A percentile compares a stretch with the other conserved stretches of the same genome.
Conservation (phyloP, 2,797 vertebrate species). For the Pteronotus mesoamericanus region DNA sequence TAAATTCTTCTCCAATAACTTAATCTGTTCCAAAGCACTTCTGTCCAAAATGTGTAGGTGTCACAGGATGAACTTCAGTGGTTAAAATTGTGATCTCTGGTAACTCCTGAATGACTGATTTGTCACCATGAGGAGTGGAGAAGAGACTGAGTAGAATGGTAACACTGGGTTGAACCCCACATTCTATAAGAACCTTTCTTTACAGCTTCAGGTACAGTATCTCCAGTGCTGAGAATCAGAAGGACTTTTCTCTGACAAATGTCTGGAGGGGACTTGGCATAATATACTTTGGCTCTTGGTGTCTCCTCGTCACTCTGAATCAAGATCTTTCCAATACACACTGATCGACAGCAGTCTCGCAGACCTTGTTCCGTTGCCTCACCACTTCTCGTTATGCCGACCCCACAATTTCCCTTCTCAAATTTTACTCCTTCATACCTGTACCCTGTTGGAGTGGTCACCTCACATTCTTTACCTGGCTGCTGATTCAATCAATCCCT, state of each 20-base stretch:
- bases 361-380: slow-evolving; percentile 98
- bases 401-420: slow-evolving; percentile 95
- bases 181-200: slow-evolving; percentile 94
- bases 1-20: slow-evolving; percentile 66
- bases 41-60: slow-evolving; percentile 97
- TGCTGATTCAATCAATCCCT: no score
- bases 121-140: slow-evolving; percentile 97
- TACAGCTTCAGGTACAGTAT: slow-evolving; percentile 96
- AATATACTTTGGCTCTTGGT: slow-evolving; percentile 97
- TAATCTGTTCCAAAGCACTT: slow-evolving; percentile 97
- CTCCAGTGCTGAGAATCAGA: slow-evolving; percentile 94
- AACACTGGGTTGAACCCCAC: slow-evolving; percentile 92
- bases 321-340: slow-evolving; percentile 97
- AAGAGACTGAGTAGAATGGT: slow-evolving; percentile 97
- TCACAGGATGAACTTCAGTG: slow-evolving; percentile 95
- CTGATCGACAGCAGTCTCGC: slow-evolving; percentile 94
- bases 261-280: slow-evolving; percentile 97
- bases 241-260: slow-evolving; percentile 96
- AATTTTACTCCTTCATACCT: slow-evolving; percentile 96
- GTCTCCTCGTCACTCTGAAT: slow-evolving; percentile 99
- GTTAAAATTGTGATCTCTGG: slow-evolving; percentile 98
- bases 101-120: slow-evolving; percentile 98
- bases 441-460: slow-evolving; percentile 92
- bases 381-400: slow-evolving; percentile 97
- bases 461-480: no score